Conservation (phyloP, 2,888 invertebrate genomes). For the Nemurella pictetii region DNA sequence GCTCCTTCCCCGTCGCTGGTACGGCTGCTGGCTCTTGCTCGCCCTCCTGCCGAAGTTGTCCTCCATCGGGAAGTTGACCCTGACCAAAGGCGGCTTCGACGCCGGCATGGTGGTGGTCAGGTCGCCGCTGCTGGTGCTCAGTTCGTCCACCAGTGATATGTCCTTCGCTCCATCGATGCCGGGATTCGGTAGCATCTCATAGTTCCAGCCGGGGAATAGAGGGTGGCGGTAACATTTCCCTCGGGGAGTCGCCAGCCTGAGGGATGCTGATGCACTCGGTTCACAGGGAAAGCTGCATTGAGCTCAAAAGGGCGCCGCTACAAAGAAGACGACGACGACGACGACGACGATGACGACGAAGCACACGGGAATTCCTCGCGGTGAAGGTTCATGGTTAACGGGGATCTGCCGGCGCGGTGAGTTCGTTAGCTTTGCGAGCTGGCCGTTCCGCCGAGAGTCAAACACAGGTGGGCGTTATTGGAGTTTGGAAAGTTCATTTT, state of each 20-base stretch:
- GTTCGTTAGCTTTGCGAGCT: neutral
- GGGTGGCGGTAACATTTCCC: slow-evolving; percentile 39
- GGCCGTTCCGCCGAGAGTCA: neutral
- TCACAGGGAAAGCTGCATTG: neutral
- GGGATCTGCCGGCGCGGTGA: neutral
- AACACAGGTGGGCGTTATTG: slow-evolving; percentile 6
- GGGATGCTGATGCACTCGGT: slow-evolving; percentile 7
- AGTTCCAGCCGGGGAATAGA: slow-evolving; percentile 50
- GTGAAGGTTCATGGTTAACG: neutral
- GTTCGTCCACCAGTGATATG: slow-evolving; percentile 39
- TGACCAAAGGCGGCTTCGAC: slow-evolving; percentile 48
- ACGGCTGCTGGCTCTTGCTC: slow-evolving; percentile 34
- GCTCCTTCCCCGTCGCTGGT: slow-evolving; percentile 61
- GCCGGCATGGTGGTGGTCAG: slow-evolving; percentile 48
- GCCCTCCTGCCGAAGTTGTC: slow-evolving; percentile 40
- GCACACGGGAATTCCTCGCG: neutral
- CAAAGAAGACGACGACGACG: slow-evolving; percentile 9
- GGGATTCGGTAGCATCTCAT: slow-evolving; percentile 52
- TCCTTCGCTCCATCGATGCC: slow-evolving; percentile 47
- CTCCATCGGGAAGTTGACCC: slow-evolving; percentile 65
- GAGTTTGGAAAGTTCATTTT: neutral
- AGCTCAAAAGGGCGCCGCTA: neutral
- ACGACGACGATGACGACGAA: neutral
- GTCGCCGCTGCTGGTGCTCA: slow-evolving; percentile 32
- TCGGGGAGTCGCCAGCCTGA: slow-evolving; percentile 33